Evolutionary conservation across 2,888 invertebrate species (phyloP).

Genomic region (Phorcus lineatus): DNA sequence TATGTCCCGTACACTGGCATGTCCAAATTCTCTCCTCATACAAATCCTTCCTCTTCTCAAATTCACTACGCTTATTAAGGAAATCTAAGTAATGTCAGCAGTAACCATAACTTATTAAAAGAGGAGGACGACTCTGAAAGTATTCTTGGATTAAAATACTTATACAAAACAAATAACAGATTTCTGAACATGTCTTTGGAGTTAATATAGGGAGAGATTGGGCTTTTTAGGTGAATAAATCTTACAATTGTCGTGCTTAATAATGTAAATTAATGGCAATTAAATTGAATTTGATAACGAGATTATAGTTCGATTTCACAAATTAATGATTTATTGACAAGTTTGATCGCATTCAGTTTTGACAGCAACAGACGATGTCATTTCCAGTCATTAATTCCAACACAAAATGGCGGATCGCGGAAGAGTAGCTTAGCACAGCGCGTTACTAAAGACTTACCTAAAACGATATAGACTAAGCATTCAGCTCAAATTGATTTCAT

Average conservation of each 20-base stretch:
- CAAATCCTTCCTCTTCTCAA: slow-evolving; percentile 70
- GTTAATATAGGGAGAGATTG: too few species aligned
- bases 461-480: not conserved
- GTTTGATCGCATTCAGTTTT: not conserved
- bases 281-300: too few species aligned
- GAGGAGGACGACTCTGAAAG: too few species aligned
- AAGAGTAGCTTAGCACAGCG: not conserved
- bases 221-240: too few species aligned
- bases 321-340: not conserved
- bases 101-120: too few species aligned
- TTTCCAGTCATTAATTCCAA: not conserved
- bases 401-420: slow-evolving; percentile 26
- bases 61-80: slow-evolving; percentile 65
- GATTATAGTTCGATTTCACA: too few species aligned
- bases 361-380: slow-evolving; percentile 13
- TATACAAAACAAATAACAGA: too few species aligned
- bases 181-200: too few species aligned
- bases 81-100: not conserved
- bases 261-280: too few species aligned
- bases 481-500: not conserved
- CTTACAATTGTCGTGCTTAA: too few species aligned
- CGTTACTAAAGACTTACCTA: not conserved
- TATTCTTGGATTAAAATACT: too few species aligned
- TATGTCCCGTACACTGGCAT: slow-evolving; percentile 75
- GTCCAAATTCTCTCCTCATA: slow-evolving; percentile 75